Percentiles rank a stretch among this genome's conserved stretches.
Conservation (phyloP, 2,888 invertebrate genomes). For the Dryobota labecula region DNA sequence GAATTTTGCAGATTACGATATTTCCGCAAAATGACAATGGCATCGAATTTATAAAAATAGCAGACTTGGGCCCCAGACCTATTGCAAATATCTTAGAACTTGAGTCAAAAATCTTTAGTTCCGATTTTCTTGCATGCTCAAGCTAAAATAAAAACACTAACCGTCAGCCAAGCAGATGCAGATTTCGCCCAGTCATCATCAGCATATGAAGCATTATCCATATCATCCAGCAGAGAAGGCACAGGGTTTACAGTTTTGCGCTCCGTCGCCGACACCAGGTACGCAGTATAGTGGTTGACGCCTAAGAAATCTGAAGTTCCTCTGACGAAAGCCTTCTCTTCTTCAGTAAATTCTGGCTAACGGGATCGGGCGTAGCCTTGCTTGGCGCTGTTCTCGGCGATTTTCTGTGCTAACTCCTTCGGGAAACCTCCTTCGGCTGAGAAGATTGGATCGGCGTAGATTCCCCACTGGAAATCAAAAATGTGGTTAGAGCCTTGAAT, state of each 20-base stretch:
- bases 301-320: conserved; percentile 84
- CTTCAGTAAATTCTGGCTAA: conserved; percentile 81
- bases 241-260: conserved; percentile 58
- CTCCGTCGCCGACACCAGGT: conserved; percentile 70
- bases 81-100: neutral
- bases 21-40: too few species aligned
- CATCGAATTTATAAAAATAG: too few species aligned
- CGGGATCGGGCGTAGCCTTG: conserved; percentile 84
- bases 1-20: too few species aligned
- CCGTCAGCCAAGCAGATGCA: conserved; percentile 76
- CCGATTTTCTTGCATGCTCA: neutral
- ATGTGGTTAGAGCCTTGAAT: neutral
- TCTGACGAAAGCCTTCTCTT: conserved; percentile 75
- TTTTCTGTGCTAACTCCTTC: conserved; percentile 80
- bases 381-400: conserved; percentile 82
- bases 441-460: conserved; percentile 88
- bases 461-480: conserved; percentile 77
- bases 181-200: conserved; percentile 73
- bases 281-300: conserved; percentile 92
- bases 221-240: conserved; percentile 74
- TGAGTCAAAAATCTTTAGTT: neutral
- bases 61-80: too few species aligned
- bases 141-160: conserved; percentile 47
- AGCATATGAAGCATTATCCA: conserved; percentile 53
- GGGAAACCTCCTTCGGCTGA: conserved; percentile 89